These are phyloP conservation scores for Paralichthys olivaceus DNA, from an alignment of 2,113 vertebrate genomes.

Conservation along the genomic window DNA sequence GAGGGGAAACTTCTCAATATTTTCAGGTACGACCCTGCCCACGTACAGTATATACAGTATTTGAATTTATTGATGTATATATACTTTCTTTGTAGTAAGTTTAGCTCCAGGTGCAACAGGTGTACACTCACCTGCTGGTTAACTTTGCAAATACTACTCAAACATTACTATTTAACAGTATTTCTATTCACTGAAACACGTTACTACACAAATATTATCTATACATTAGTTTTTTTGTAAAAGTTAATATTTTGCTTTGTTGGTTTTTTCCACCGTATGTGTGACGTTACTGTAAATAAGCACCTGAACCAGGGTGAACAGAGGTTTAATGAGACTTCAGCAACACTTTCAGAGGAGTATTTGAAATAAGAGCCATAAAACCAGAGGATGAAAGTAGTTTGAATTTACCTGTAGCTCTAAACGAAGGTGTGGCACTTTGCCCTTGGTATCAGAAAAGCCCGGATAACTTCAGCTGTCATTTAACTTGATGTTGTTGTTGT, in stretches of 20 bases:
- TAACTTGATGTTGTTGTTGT: conserved; percentile 38
- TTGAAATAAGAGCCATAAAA: no score
- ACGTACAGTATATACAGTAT: no score
- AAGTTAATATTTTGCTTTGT: background rate
- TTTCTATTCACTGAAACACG: background rate
- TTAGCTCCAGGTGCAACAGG: conserved; percentile 11
- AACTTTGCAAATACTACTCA: background rate
- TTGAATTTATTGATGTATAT: background rate
- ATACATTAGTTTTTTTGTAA: background rate
- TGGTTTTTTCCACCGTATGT: conserved; percentile 48
- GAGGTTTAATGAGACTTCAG: background rate
- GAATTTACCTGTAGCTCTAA: conserved; percentile 78
- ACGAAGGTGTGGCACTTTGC: conserved; percentile 82
- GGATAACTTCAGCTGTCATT: conserved; percentile 73
- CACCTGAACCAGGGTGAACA: background rate
- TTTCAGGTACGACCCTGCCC: no score
- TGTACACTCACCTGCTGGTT: background rate
- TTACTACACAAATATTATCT: no score
- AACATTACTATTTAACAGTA: background rate
- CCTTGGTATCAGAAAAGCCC: conserved; percentile 74
- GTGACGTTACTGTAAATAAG: conserved; percentile 1
- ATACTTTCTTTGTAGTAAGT: background rate
- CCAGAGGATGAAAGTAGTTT: background rate
- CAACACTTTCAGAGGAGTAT: background rate
- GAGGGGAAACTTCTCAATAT: no score